Evolutionary conservation across 2,888 invertebrate species (phyloP), one percentile per base, ranked within the genome.

Genomic region (Brenthis daphne): DNA sequence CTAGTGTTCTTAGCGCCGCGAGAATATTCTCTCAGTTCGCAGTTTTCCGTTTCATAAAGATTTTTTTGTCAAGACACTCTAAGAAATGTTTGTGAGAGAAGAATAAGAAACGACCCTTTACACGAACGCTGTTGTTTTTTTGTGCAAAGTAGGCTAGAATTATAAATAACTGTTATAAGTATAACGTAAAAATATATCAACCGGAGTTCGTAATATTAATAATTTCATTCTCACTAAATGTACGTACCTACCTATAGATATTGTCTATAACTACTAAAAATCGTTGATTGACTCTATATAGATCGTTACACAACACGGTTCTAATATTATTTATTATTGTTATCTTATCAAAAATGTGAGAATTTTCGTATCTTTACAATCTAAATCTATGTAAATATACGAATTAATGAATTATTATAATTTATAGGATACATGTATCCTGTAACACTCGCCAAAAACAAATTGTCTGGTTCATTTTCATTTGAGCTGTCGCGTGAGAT

Each of bases 401-500:
- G 24, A 29, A 29, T n/a, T 57, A 2, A 58, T 37, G 14, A 51
- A 53, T 65, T 24, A 53, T 50, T 24, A 53, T 50, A 56, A 64
- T 53, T 57, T 37, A 57, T 37, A 29, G 51, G 47, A 55, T 65
- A 71, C 55, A 50, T 47, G 64, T 51, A 48, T 57, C 48, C 43
- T 65, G 65, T 68, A 66, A 57, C 65, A 64, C 57, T 54, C 54
- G 54, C 68, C 64, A 55, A 65, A 48, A 16, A 72, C 60, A 68
- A 68, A 68, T 56, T 65, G 16, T 64, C 33, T 33, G 54, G 67
- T 68, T 56, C 54, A 57, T 56, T 58, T 69, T 71, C 71, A 69
- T 72, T 73, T 70, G 63, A 53, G 69, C 71, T 73, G 71, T 88
- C 77, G 90, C 89, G 88, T 90, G 89, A 78, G 76, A 76, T 75